phyloP scores from a whole-genome alignment of 2,888 invertebrate genomes.

The Lycaena phlaeas region DNA sequence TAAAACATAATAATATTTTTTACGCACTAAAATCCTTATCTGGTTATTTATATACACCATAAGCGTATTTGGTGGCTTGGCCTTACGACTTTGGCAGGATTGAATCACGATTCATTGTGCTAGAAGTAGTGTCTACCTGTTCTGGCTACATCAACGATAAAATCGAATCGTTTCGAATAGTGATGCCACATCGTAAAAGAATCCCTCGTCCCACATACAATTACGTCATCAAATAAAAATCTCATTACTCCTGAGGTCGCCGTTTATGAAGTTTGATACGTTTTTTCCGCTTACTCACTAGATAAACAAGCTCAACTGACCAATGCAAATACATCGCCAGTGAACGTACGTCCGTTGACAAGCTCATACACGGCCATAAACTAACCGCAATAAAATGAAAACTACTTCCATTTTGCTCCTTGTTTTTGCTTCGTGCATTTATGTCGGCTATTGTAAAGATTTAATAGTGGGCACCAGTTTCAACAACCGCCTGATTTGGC shows the following conservation, averaged over 20 bases:
- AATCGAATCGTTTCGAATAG: too few relatives aligned
- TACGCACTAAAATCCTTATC: too few relatives aligned
- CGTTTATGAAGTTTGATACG: slow-evolving; percentile 23
- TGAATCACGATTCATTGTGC: too few relatives aligned
- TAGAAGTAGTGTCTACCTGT: too few relatives aligned
- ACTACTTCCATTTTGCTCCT: slow-evolving; percentile 35
- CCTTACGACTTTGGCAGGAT: too few relatives aligned
- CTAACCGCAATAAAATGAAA: slow-evolving; percentile 39
- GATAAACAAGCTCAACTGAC: slow-evolving; percentile 34
- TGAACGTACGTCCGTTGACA: slow-evolving; percentile 33
- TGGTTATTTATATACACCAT: too few relatives aligned
- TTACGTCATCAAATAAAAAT: neutral
- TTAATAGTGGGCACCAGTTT: slow-evolving; percentile 59
- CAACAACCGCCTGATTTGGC: slow-evolving; percentile 50
- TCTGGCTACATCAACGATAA: too few relatives aligned
- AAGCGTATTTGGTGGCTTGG: too few relatives aligned
- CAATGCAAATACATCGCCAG: slow-evolving; percentile 28
- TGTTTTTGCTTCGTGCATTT: slow-evolving; percentile 39
- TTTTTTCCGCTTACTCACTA: slow-evolving; percentile 37
- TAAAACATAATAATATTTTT: too few relatives aligned
- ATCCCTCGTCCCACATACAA: too few relatives aligned
- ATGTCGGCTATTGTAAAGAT: slow-evolving; percentile 46
- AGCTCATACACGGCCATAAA: slow-evolving; percentile 29
- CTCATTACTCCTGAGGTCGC: slow-evolving; percentile 4
- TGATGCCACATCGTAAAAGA: too few relatives aligned